Evolutionary conservation across 2,113 vertebrate genomes (phyloP).

Genomic region (Macaca fascicularis): T2T-MFA8v1.1 NC_088385.1:126731501-126732000

Average conservation of each 20-base stretch:
- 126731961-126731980: constrained; percentile 43
- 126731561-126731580: constrained; percentile 66
- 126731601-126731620: constrained; percentile 55
- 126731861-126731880: constrained; percentile 25
- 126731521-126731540: constrained; percentile 45
- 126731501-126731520: constrained; percentile 53
- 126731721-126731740: constrained; percentile 74
- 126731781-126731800: constrained; percentile 65
- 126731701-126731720: constrained; percentile 55
- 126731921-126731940: constrained; percentile 44
- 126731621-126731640: constrained; percentile 55
- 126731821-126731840: constrained; percentile 46
- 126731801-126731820: constrained; percentile 62
- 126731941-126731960: background rate
- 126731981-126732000: background rate
- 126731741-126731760: constrained; percentile 46
- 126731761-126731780: constrained; percentile 72
- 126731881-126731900: constrained; percentile 47
- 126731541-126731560: constrained; percentile 40
- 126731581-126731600: constrained; percentile 68
- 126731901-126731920: constrained; percentile 19
- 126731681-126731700: constrained; percentile 10
- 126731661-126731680: constrained; percentile 23
- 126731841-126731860: constrained; percentile 25
- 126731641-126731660: constrained; percentile 51